Percentiles rank a stretch among this genome's conserved stretches.
These are phyloP conservation scores for Erinaceus europaeus DNA, from an alignment of 2,113 vertebrate species.

Conservation along the genomic window DNA sequence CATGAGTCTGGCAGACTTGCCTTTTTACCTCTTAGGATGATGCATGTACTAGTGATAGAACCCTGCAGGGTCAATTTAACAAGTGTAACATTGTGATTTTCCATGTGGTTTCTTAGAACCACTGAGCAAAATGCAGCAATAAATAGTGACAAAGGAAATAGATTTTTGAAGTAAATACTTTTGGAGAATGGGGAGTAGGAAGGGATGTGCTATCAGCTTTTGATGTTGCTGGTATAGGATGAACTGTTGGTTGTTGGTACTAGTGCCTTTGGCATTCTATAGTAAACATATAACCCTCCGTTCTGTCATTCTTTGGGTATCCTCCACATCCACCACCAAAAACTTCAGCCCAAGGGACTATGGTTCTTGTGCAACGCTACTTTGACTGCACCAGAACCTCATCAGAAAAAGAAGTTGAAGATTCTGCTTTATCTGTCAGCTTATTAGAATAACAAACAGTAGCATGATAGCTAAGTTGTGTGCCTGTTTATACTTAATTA, in stretches of 20 bases:
- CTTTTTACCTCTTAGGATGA: slow-evolving; percentile 68
- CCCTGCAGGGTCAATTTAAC: slow-evolving; percentile 77
- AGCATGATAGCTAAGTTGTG: not conserved
- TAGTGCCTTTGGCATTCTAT: slow-evolving; percentile 48
- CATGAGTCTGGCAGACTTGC: slow-evolving; percentile 72
- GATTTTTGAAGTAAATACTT: slow-evolving; percentile 78
- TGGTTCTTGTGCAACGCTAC: not conserved
- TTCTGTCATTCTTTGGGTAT: not conserved
- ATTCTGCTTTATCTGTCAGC: not conserved
- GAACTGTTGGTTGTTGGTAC: slow-evolving; percentile 33
- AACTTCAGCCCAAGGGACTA: not conserved
- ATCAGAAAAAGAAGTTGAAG: not conserved
- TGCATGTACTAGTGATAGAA: slow-evolving; percentile 45
- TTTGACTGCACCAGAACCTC: not conserved
- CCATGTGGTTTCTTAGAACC: slow-evolving; percentile 69
- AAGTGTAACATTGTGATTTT: slow-evolving; percentile 74
- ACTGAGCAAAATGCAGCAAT: slow-evolving; percentile 58
- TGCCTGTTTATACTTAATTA: not conserved
- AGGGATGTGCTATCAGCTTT: slow-evolving; percentile 47
- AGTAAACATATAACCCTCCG: slow-evolving; percentile 9
- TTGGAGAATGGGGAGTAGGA: not conserved
- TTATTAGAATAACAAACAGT: not conserved
- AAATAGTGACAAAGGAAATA: slow-evolving; percentile 73
- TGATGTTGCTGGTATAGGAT: slow-evolving; percentile 32
- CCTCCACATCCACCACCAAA: not conserved